phyloP scores from a whole-genome alignment of 2,113 vertebrate genomes.

The Psittacus erithacus region DNA sequence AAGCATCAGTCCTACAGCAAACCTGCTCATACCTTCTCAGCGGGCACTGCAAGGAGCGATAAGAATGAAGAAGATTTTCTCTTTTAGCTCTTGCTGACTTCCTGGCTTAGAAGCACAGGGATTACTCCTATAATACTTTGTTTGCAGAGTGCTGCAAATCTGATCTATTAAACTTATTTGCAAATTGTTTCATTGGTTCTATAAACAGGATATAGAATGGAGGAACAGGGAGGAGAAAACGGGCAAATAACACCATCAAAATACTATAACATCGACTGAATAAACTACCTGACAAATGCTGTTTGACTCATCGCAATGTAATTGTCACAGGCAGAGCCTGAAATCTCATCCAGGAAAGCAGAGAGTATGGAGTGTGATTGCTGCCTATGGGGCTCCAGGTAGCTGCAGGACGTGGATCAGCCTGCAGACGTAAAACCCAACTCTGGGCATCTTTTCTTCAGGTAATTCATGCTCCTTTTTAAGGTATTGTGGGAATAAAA shows the following conservation, averaged over 20 bases:
- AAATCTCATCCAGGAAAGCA: not conserved
- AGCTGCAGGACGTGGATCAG: not conserved
- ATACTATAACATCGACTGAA: not conserved
- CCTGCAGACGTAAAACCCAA: not conserved
- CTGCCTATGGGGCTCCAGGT: not conserved
- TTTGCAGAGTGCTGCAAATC: not conserved
- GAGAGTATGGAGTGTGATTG: not conserved
- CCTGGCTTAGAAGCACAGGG: not conserved
- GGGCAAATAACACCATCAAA: not conserved
- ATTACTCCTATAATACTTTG: not conserved
- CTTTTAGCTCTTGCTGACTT: not conserved
- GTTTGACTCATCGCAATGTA: not conserved
- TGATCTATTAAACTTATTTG: conserved; percentile 39
- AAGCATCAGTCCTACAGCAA: not conserved
- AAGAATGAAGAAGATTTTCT: not conserved
- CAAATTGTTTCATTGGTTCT: conserved; percentile 6
- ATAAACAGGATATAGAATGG: not conserved
- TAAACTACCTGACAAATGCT: not conserved
- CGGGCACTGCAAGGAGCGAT: not conserved
- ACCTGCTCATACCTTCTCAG: not conserved
- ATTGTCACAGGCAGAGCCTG: not conserved
- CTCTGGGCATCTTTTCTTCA: not conserved
- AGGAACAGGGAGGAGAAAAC: not conserved
- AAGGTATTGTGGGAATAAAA: not conserved
- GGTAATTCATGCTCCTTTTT: not conserved